phyloP scores from a whole-genome alignment of 2,113 vertebrate genomes.

The Myxocyprinus asiaticus region DNA sequence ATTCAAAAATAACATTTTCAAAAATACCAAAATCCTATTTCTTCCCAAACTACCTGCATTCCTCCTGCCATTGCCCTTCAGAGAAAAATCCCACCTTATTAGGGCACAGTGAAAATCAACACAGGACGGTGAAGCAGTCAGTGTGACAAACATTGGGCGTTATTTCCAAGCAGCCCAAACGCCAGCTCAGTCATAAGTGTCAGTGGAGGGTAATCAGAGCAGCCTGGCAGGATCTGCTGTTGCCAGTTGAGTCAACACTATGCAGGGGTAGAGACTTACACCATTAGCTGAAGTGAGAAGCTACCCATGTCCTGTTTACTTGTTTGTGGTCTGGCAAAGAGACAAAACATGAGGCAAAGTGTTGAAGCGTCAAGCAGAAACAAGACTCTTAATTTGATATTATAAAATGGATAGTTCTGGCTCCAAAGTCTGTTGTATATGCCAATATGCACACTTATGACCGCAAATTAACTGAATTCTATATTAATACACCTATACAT shows the following conservation, averaged over 20 bases:
- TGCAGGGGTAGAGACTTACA: conserved; percentile 1
- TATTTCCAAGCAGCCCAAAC: conserved; percentile 46
- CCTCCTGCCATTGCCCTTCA: not conserved
- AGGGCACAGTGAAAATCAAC: conserved; percentile 43
- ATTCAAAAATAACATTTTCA: conserved; percentile 2
- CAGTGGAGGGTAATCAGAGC: conserved; percentile 16
- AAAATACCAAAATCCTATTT: not conserved
- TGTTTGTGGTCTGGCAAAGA: not conserved
- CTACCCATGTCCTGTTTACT: conserved; percentile 19
- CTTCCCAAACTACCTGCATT: not conserved
- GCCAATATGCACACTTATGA: too few relatives aligned
- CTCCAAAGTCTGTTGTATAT: too few relatives aligned
- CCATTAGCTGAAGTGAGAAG: conserved; percentile 14
- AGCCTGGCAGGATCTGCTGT: conserved; percentile 11
- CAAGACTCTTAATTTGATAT: too few relatives aligned
- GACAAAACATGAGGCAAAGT: not conserved
- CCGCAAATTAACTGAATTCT: too few relatives aligned
- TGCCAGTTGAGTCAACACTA: conserved; percentile 12
- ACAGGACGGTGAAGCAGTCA: conserved; percentile 18
- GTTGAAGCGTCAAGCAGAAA: not conserved
- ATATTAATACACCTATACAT: too few relatives aligned
- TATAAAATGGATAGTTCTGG: too few relatives aligned
- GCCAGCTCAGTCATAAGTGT: conserved; percentile 55
- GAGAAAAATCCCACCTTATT: conserved; percentile 43
- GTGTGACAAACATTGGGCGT: conserved; percentile 48